Evolutionary conservation across 1,140 invertebrate genomes (phyloP), one percentile per base, ranked within the genome.

Genomic region (Hesperophylax magnus): DNA sequence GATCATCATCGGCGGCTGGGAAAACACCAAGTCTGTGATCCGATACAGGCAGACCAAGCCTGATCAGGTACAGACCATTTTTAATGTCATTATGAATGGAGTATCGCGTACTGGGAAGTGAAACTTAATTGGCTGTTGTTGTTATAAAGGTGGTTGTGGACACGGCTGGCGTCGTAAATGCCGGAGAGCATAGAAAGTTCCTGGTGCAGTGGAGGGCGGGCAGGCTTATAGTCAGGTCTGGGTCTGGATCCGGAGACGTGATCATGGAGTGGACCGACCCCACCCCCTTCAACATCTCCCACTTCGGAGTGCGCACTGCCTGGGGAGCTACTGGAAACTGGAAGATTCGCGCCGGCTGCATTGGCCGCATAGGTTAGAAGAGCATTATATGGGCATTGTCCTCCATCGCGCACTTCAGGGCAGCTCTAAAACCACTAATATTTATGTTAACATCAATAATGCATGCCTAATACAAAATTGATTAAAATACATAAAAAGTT

Each of bases 1-100:
- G 87, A 88, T 93, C 77, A 90, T 93, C 83, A 87, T 93, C 58
- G 92, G 92, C 9, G 92, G 92, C 54, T 93, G 92, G 92, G 91
- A 92, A 82, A 93, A 93, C 82, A 89, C 86, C 61, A 90, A 92
- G 78, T 93, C 92, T 7, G 92, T 91, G 79, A 93, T 93, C 85
- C 91, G 92, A 85, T 86, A 92, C 84, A 91, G 92, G 88, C 89
- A 89, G 80, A 89, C 92, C 86, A 91, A 92, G 85, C 92, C 92
- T n/a, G 92, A 93, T 78, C 92, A 92, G 92, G 92, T 92, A 92
- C 65, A 58, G 27, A 4, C 24, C 39, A 27, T 27, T 3, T n/a
- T 67, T 31, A 31, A 34, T 67, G 27, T 67, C 11, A 58, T 82
- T 61, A 71, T 82, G 54, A 63, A 61, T 69, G 60, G 61, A 53